phyloP scores from a whole-genome alignment of 2,888 invertebrate genomes.

The Alloplasta piceator region DNA sequence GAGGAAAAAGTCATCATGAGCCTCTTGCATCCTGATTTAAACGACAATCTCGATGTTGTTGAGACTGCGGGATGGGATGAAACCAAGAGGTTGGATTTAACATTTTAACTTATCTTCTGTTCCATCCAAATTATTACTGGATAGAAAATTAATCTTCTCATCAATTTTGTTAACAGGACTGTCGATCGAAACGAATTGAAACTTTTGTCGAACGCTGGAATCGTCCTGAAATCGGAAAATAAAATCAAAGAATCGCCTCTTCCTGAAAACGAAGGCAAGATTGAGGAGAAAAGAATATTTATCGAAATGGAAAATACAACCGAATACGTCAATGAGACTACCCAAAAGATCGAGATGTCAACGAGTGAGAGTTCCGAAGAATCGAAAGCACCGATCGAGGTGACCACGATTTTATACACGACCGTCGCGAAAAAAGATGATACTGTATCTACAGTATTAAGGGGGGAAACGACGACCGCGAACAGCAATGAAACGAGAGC shows the following conservation, averaged over 20 bases:
- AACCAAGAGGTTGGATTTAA: conserved; percentile 20
- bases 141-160: background rate
- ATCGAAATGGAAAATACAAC: no score
- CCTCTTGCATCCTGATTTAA: conserved; percentile 68
- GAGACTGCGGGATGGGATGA: conserved; percentile 27
- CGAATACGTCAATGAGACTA: no score
- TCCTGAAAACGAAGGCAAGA: background rate
- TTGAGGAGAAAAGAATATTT: no score
- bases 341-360: no score
- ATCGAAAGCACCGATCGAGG: no score
- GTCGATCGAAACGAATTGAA: conserved; percentile 19
- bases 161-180: background rate
- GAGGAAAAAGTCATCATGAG: conserved; percentile 70
- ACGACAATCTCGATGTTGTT: conserved; percentile 68
- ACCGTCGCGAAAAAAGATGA: no score
- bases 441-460: no score
- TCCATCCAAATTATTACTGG: no score
- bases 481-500: no score
- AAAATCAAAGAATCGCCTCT: background rate
- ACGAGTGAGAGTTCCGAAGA: background rate
- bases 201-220: conserved; percentile 18
- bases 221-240: conserved; percentile 15
- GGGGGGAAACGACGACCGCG: no score
- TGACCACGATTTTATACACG: no score
- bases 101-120: background rate